phyloP scores from a whole-genome alignment of 2,797 vertebrate species.

The Trachurus trachurus region DNA sequence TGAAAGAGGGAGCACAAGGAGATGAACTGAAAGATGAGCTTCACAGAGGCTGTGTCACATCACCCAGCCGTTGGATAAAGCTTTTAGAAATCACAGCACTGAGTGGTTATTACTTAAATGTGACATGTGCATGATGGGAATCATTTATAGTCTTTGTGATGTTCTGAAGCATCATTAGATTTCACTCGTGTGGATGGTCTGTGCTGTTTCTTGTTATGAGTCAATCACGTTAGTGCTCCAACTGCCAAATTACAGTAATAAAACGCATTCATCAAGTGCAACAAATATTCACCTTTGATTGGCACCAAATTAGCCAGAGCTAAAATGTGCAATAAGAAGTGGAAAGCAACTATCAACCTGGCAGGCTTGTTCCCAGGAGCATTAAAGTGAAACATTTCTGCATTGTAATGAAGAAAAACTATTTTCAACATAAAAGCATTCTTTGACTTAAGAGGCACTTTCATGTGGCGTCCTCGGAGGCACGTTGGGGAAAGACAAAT shows the following conservation, averaged over 20 bases:
- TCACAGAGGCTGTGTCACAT: background rate
- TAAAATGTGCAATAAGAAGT: background rate
- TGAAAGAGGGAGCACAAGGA: background rate
- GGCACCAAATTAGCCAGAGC: constrained; percentile 1
- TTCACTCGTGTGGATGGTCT: background rate
- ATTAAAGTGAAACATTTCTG: constrained; percentile 33
- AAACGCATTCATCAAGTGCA: background rate
- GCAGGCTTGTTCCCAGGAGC: background rate
- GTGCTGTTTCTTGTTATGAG: constrained; percentile 5
- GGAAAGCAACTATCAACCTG: constrained; percentile 16
- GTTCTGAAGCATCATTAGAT: background rate
- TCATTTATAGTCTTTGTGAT: constrained; percentile 13
- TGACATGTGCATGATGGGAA: constrained; percentile 24
- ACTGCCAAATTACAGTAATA: background rate
- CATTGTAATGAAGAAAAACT: constrained; percentile 13
- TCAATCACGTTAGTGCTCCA: background rate
- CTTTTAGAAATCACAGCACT: background rate
- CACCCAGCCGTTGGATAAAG: background rate
- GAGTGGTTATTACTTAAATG: background rate
- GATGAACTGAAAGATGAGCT: background rate
- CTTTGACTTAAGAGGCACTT: constrained; percentile 50
- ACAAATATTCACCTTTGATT: background rate
- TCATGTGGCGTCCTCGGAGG: constrained; percentile 47
- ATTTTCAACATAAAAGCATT: constrained; percentile 23
- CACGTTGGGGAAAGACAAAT: background rate